Evolutionary conservation across 1,140 invertebrate species (phyloP).

Genomic region (Littorina saxatilis): DNA sequence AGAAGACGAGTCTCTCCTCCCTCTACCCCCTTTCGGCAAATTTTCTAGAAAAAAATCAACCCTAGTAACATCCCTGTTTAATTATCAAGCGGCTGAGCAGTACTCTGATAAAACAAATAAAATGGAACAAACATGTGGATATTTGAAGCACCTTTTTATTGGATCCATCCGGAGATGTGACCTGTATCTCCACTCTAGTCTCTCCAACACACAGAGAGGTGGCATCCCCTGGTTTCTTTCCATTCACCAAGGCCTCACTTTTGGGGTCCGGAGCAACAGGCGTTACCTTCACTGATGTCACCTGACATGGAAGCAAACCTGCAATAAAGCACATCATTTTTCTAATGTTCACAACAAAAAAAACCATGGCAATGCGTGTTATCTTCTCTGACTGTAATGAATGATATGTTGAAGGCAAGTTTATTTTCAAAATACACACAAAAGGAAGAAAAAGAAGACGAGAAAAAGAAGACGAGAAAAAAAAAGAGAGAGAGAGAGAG

Average conservation of each 20-base stretch:
- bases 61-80: too few relatives aligned
- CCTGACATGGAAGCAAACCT: conserved; percentile 63
- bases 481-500: too few relatives aligned
- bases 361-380: background rate
- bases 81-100: too few relatives aligned
- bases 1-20: too few relatives aligned
- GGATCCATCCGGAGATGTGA: conserved; percentile 68
- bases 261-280: conserved; percentile 62
- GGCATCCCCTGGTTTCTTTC: conserved; percentile 48
- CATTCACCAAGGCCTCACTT: conserved; percentile 51
- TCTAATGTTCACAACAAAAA: too few relatives aligned
- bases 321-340: conserved; percentile 15
- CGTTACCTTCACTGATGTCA: conserved; percentile 49
- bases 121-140: background rate
- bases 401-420: too few relatives aligned
- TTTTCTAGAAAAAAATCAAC: too few relatives aligned
- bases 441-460: too few relatives aligned
- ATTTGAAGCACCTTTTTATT: conserved; percentile 61
- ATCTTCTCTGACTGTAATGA: background rate
- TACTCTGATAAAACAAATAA: conserved; percentile 1
- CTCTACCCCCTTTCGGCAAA: too few relatives aligned
- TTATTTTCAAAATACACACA: too few relatives aligned
- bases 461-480: too few relatives aligned
- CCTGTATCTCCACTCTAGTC: conserved; percentile 58
- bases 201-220: conserved; percentile 60